phyloP scores from a whole-genome alignment of 2,888 invertebrate species.

The Lepidocyrtinus sp. region DNA sequence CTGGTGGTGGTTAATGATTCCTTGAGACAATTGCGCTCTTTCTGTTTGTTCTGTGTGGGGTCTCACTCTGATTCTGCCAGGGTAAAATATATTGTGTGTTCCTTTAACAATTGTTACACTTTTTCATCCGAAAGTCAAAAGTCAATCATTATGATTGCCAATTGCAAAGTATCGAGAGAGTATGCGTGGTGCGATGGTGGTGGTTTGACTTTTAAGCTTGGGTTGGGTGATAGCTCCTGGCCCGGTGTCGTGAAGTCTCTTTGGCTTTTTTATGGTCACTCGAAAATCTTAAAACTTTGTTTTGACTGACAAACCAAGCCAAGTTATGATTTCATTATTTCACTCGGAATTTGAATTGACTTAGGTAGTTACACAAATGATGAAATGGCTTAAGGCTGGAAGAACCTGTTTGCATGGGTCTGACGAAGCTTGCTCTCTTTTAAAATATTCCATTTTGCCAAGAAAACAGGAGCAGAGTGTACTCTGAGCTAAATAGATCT shows the following conservation, averaged over 20 bases:
- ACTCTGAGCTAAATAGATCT: neutral
- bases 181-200: no score
- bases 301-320: conserved; percentile 22
- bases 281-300: conserved; percentile 28
- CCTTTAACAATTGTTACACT: neutral
- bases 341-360: conserved; percentile 37
- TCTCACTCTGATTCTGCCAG: neutral
- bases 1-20: no score
- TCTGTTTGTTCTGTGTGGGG: neutral
- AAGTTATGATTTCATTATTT: conserved; percentile 59
- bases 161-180: no score
- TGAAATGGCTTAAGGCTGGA: neutral
- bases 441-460: neutral
- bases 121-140: neutral
- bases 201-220: neutral
- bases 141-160: neutral
- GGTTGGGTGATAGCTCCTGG: conserved; percentile 19
- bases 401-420: neutral
- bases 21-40: no score
- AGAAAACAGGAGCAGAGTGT: neutral
- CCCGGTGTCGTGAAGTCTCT: neutral
- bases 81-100: neutral
- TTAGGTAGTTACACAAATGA: neutral
- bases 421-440: no score
- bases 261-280: conserved; percentile 21